phyloP scores from a whole-genome alignment of 2,888 invertebrate species.

The Oscheius myriophilus region DNA sequence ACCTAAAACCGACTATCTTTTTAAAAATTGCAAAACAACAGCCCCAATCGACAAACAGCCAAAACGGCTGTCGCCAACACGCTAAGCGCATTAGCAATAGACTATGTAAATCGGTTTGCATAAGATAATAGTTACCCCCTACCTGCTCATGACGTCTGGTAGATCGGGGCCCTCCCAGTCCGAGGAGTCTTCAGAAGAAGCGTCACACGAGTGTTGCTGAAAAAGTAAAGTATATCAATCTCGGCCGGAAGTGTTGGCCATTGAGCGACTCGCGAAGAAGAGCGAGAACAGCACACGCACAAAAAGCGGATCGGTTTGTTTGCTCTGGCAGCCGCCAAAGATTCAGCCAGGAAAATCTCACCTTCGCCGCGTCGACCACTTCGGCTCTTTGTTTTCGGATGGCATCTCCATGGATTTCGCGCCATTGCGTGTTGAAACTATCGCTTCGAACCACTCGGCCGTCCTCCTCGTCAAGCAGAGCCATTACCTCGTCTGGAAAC shows the following conservation, averaged over 20 bases:
- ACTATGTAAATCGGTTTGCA: neutral
- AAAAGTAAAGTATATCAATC: slow-evolving; percentile 24
- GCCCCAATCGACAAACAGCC: no score
- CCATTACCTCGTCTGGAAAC: slow-evolving; percentile 57
- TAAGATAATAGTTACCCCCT: neutral
- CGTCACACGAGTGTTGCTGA: slow-evolving; percentile 55
- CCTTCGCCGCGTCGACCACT: slow-evolving; percentile 48
- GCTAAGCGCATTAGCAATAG: neutral
- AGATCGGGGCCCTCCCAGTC: slow-evolving; percentile 38
- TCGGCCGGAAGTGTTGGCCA: neutral
- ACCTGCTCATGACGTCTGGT: slow-evolving; percentile 45
- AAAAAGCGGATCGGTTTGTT: slow-evolving; percentile 26
- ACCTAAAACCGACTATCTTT: neutral
- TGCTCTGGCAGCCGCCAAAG: slow-evolving; percentile 21
- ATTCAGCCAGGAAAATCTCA: slow-evolving; percentile 27
- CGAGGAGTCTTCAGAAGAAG: slow-evolving; percentile 60
- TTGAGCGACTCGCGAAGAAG: slow-evolving; percentile 11
- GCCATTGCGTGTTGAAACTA: slow-evolving; percentile 56
- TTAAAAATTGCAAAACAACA: no score
- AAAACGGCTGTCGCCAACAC: neutral
- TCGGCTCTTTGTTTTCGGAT: slow-evolving; percentile 35
- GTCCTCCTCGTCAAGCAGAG: slow-evolving; percentile 32
- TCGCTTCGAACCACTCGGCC: slow-evolving; percentile 35
- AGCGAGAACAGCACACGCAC: slow-evolving; percentile 8
- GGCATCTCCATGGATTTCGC: slow-evolving; percentile 47